Evolutionary conservation across 2,888 invertebrate species (phyloP).

Genomic region (Idaea biselata): DNA sequence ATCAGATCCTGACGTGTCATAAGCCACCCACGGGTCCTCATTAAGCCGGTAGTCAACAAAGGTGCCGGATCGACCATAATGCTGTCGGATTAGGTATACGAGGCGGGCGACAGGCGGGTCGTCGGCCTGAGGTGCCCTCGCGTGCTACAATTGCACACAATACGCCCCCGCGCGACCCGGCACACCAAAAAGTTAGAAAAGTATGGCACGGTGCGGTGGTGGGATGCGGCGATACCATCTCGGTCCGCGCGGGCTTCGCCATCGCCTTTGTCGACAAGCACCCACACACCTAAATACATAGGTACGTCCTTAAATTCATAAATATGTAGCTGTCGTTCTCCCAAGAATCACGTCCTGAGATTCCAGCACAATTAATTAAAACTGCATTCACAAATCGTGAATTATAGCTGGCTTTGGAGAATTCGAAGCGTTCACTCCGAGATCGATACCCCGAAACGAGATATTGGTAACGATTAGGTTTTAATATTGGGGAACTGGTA

Average conservation of each 20-base stretch:
- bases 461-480: constrained; percentile 61
- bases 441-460: constrained; percentile 64
- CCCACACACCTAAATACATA: constrained; percentile 22
- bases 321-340: constrained; percentile 49
- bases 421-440: constrained; percentile 49
- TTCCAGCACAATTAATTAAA: constrained; percentile 68
- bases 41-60: constrained; percentile 77
- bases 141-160: constrained; percentile 75
- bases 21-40: constrained; percentile 77
- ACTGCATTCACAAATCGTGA: constrained; percentile 62
- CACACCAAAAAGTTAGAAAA: constrained; percentile 78
- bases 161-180: constrained; percentile 69
- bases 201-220: constrained; percentile 55
- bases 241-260: constrained; percentile 41
- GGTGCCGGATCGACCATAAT: constrained; percentile 71
- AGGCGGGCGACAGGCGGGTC: constrained; percentile 59
- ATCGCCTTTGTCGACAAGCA: constrained; percentile 41
- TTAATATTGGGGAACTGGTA: constrained; percentile 40
- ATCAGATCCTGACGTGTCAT: constrained; percentile 77
- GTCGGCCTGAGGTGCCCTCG: constrained; percentile 73
- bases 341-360: constrained; percentile 46
- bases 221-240: constrained; percentile 56
- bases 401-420: constrained; percentile 65
- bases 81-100: constrained; percentile 69
- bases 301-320: constrained; percentile 47